Evolutionary conservation across 2,888 invertebrate species (phyloP).

Genomic region (Augochlorella aurata): DNA sequence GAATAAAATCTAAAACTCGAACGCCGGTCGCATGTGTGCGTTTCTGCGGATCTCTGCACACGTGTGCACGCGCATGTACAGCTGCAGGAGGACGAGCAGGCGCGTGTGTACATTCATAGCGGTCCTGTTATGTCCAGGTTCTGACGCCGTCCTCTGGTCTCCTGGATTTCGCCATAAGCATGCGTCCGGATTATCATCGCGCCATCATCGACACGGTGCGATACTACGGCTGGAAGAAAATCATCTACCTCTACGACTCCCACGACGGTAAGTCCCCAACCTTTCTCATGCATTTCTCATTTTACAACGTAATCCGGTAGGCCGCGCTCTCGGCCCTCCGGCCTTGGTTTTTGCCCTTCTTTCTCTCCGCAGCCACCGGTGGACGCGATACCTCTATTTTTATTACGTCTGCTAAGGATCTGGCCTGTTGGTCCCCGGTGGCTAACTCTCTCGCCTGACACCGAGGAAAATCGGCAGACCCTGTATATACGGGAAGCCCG

Average conservation of each 20-base stretch:
- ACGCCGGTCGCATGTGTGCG: background rate
- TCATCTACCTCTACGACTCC: constrained; percentile 95
- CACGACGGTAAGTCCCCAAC: constrained; percentile 89
- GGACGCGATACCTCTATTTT: constrained; percentile 49
- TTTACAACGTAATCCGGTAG: constrained; percentile 64
- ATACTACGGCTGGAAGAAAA: constrained; percentile 94
- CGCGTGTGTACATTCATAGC: background rate
- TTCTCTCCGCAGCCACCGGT: constrained; percentile 26
- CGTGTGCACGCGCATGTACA: background rate
- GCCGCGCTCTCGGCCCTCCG: constrained; percentile 38
- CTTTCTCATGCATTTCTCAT: constrained; percentile 76
- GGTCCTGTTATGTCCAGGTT: constrained; percentile 83
- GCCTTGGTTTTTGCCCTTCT: constrained; percentile 74
- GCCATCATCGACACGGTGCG: constrained; percentile 97
- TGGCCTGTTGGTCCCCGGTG: constrained; percentile 62
- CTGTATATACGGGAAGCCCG: background rate
- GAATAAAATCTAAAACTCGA: constrained; percentile 43
- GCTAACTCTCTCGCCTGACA: constrained; percentile 66
- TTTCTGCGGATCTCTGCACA: background rate
- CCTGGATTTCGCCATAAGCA: constrained; percentile 94
- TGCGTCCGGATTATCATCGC: constrained; percentile 97
- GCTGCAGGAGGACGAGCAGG: too few relatives aligned
- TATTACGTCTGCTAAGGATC: constrained; percentile 57
- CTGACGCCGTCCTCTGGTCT: constrained; percentile 94
- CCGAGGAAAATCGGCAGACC: constrained; percentile 48